Percentiles rank a stretch among this genome's conserved stretches.
Evolutionary conservation across 2,113 vertebrate genomes (phyloP).

Genomic region (Macquaria ambigua): DNA sequence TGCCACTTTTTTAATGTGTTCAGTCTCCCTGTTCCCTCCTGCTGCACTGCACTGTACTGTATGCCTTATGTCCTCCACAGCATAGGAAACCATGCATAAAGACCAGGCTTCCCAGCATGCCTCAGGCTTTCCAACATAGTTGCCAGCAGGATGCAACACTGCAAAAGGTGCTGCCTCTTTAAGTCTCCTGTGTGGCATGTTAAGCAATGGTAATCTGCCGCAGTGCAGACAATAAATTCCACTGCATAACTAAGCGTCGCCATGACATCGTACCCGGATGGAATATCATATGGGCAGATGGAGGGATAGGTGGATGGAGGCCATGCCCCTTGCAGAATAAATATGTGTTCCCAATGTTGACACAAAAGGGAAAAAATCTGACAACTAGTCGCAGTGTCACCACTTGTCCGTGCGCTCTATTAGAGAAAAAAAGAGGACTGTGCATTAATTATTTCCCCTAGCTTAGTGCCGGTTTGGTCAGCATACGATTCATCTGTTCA

Average conservation of each 20-base stretch:
- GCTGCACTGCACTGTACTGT: slow-evolving; percentile 4
- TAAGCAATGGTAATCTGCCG: slow-evolving; percentile 85
- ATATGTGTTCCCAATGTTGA: slow-evolving; percentile 58
- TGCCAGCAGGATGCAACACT: slow-evolving; percentile 77
- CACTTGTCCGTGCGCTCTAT: slow-evolving; percentile 43
- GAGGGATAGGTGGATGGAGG: slow-evolving; percentile 54
- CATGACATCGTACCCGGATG: slow-evolving; percentile 79
- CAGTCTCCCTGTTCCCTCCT: slow-evolving; percentile 13
- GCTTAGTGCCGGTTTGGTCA: slow-evolving; percentile 63
- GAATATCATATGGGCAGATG: slow-evolving; percentile 74
- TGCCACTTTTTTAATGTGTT: slow-evolving; percentile 31
- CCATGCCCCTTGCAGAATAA: slow-evolving; percentile 56
- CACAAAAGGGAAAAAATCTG: slow-evolving; percentile 63
- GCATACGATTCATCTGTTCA: slow-evolving; percentile 74
- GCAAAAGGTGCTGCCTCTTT: slow-evolving; percentile 78
- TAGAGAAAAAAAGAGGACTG: slow-evolving; percentile 38
- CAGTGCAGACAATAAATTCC: slow-evolving; percentile 85
- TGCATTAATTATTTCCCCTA: slow-evolving; percentile 73
- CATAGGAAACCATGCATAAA: slow-evolving; percentile 60
- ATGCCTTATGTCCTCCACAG: slow-evolving; percentile 64
- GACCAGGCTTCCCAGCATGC: slow-evolving; percentile 71
- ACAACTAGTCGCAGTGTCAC: slow-evolving; percentile 45
- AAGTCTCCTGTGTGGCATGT: slow-evolving; percentile 82
- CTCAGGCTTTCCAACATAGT: slow-evolving; percentile 67
- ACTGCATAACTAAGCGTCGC: slow-evolving; percentile 81